Percentiles rank a stretch among this genome's conserved stretches.
phyloP scores from a whole-genome alignment of 1,140 invertebrate genomes.

The Saxidomus purpurata region DNA sequence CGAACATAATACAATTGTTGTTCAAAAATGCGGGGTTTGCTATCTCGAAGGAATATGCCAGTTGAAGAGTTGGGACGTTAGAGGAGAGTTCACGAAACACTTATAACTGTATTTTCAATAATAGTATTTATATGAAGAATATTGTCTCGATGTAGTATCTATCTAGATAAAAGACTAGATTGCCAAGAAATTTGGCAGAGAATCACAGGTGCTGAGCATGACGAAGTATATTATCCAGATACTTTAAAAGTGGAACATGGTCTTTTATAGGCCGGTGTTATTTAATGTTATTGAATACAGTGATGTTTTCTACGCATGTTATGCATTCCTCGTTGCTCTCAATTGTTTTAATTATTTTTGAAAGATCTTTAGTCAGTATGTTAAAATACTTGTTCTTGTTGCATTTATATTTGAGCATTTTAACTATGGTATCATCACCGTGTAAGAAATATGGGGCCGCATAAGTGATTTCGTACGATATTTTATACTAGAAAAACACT shows the following conservation, averaged over 20 bases:
- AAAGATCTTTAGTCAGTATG: conserved; percentile 41
- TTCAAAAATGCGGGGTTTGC: conserved; percentile 3
- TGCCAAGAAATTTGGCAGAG: not conserved
- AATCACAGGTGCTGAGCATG: not conserved
- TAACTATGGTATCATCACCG: not conserved
- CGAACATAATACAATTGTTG: not conserved
- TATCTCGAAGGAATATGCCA: not conserved
- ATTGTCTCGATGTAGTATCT: conserved; percentile 33
- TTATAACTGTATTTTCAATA: not conserved
- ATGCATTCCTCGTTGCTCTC: conserved; percentile 39
- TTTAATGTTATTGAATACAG: conserved; percentile 1
- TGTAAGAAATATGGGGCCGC: not conserved
- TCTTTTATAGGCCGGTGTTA: not conserved
- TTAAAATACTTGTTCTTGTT: conserved; percentile 3
- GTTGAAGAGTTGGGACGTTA: not conserved
- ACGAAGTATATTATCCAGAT: not conserved
- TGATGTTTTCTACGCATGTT: conserved; percentile 42
- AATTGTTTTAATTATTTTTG: not conserved
- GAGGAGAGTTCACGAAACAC: not conserved
- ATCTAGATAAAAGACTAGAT: conserved; percentile 37
- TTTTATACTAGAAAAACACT: no score
- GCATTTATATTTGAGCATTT: conserved; percentile 45
- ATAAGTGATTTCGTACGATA: no score
- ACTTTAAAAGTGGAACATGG: not conserved
- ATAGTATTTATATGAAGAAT: conserved; percentile 43